These are phyloP conservation scores for Lepisosteus oculatus DNA, from an alignment of 2,113 vertebrate species.

Conservation along the genomic window DNA sequence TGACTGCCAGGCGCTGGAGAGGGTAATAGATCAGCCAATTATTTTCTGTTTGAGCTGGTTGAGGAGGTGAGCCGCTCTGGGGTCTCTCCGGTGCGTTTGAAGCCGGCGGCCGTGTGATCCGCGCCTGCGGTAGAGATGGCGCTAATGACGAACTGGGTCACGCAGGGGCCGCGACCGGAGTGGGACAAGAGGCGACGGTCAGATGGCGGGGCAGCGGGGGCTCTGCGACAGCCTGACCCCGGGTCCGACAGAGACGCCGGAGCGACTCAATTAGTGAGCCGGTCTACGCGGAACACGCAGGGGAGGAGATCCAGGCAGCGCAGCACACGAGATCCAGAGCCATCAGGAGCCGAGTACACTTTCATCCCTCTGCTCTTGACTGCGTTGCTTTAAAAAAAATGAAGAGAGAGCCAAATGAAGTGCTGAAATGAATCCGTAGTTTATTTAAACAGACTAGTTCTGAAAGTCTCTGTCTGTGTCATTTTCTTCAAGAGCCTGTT, in stretches of 20 bases:
- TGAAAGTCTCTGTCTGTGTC: too few species aligned
- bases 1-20: slow-evolving; percentile 81
- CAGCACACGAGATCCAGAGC: too few species aligned
- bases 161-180: slow-evolving; percentile 57
- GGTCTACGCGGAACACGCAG: slow-evolving; percentile 62
- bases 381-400: too few species aligned
- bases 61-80: not conserved
- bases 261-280: slow-evolving; percentile 75
- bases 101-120: slow-evolving; percentile 70
- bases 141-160: slow-evolving; percentile 66
- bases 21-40: slow-evolving; percentile 82
- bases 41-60: slow-evolving; percentile 72
- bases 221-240: slow-evolving; percentile 57
- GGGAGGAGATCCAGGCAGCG: too few species aligned
- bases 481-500: too few species aligned
- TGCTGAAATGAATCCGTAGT: too few species aligned
- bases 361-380: too few species aligned
- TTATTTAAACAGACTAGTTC: too few species aligned
- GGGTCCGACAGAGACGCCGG: slow-evolving; percentile 63
- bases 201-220: slow-evolving; percentile 76
- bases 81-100: slow-evolving; percentile 53
- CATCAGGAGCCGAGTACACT: too few species aligned
- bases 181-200: slow-evolving; percentile 61
- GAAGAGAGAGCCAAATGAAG: too few species aligned
- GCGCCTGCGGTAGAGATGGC: slow-evolving; percentile 69